Conservation (phyloP, 2,113 vertebrate genomes). For the Oreochromis aureus region DNA sequence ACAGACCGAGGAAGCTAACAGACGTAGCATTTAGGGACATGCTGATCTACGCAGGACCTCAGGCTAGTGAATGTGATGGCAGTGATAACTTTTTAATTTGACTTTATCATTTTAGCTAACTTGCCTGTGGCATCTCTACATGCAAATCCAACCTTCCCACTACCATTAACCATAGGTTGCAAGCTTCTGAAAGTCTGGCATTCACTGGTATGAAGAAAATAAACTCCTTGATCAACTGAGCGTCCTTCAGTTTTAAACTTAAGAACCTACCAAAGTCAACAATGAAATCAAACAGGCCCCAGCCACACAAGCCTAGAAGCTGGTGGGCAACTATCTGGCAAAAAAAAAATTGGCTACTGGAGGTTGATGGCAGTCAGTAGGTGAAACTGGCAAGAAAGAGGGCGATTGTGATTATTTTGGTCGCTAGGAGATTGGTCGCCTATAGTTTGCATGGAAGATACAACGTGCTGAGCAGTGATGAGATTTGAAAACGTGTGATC, state of each 20-base stretch:
- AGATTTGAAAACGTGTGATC: neutral
- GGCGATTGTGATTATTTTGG: neutral
- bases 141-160: neutral
- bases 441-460: neutral
- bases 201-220: neutral
- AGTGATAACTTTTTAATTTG: neutral
- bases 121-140: neutral
- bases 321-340: neutral
- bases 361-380: too few species aligned
- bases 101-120: neutral
- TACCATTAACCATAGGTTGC: neutral
- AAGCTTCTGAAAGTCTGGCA: neutral
- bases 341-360: neutral
- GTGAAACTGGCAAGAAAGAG: neutral
- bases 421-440: neutral
- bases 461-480: fast-evolving
- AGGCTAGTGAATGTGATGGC: neutral
- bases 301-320: neutral
- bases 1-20: neutral
- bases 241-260: neutral
- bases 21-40: neutral
- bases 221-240: neutral
- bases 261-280: neutral
- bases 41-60: neutral
- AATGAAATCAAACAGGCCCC: neutral